Base-by-base conservation (phyloP, 2,113 vertebrate species). In the Pachycephala philippinensis region DNA sequence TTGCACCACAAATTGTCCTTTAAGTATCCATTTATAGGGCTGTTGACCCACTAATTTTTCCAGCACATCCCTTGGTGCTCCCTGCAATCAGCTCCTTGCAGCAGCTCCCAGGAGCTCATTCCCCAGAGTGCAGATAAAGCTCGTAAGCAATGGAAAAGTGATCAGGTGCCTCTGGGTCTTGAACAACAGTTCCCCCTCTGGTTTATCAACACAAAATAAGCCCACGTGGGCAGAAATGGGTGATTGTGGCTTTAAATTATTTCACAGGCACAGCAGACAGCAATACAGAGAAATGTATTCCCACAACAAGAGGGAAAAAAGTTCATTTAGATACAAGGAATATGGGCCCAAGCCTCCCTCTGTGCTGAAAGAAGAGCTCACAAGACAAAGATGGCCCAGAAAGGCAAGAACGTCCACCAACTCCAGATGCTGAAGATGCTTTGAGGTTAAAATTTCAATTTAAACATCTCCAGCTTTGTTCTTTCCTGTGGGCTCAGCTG, bases 121-220 rank as follows among this genome's bases (percentile, higher is more conserved):
- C 57, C n/a, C 6, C 69, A 61, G 24, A 4, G 4, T 0, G 31
- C 64, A 84, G 79, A 26, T 17, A 31, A 81, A 72, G 52, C 53
- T 83, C 0, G 0, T 9, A 53, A 33, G 26, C 30, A 81, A 63
- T 0, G 2, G 35, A 45, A 45, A 53, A 44, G 12, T 7, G 7
- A 71, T 3, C 21, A 39, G 7, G 3, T 42, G 15, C 19, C 6
- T 24, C 60, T 31, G 27, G 10, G 30, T 64, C 37, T n/a, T 28
- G 9, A 68, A 47, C 11, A 50, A 37, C 0, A 3, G 26, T 7
- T 72, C 23, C 33, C 15, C 1, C 1, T 19, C 30, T 74, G n/a
- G 15, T 65, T 87, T 42, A 80, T 35, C 57, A 27, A n/a, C 60
- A 86, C 53, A 31, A 64, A 83, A 59, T n/a, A 40, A 79, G 12